Evolutionary conservation across 35 echinoderm and acorn worm species (phyloP), one percentile per base, ranked within the genome.

Genomic region (Amphiura filiformis): DNA sequence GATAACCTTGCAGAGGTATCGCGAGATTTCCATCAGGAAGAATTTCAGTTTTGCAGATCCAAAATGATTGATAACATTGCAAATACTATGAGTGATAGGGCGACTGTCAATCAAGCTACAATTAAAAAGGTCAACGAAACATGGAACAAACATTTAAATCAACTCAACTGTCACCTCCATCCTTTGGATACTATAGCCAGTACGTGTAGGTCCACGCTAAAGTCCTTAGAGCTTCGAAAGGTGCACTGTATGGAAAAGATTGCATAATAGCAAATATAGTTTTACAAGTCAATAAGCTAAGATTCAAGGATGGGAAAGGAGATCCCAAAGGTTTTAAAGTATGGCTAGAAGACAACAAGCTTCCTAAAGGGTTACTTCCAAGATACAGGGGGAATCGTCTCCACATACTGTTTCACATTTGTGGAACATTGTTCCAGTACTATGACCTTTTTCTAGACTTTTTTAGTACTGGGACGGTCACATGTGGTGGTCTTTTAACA

Each of bases 231-330:
- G n/a, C 14, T 76, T 7, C 22, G 23, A 76, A 76, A 34, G 64
- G 61, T 1, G 4, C 37, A 1, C n/a, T 77, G 30, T 86, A 0
- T 39, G 77, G 86, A 0, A 88, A 22, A 9, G 76, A 88, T 31
- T 88, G 86, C 42, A 57, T 80, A 9, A 35, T 22, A 31, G 78
- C 40, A 3, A 81, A 89, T 18, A 18, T 89, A 0, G 35, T 89
- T 9, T 26, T 89, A 15, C 78, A 81, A 64, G 36, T 89, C 1
- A 89, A 81, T 26, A 89, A 70, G 22, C 64, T 89, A 26, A 5
- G 87, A 15, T 89, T 22, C 18, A 89, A 89, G 65, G 87, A 89
- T 26, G 87, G 87, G 13, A 81, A 81, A n/a, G 87, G 77, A 13
- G 87, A 89, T 81, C 87, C 78, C 5, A 89, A 81, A 81, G 47